A percentile compares a stretch with the other conserved stretches of the same genome.
Conservation (phyloP, 2,888 invertebrate species). For the Scaeva pyrastri region DNA sequence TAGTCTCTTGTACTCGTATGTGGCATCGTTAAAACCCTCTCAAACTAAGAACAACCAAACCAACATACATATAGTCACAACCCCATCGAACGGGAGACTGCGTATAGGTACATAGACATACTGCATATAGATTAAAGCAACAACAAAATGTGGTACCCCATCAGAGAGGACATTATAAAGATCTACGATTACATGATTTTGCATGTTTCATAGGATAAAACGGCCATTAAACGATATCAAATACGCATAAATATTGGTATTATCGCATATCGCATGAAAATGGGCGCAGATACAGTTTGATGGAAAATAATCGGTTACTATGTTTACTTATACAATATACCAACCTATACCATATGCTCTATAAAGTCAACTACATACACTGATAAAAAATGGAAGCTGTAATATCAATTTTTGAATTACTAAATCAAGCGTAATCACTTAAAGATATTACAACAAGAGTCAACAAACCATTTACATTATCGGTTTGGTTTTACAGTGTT, state of each 20-base stretch:
- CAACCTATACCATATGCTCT: background rate
- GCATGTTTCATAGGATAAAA: slow-evolving; percentile 82
- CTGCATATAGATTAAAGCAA: too few relatives aligned
- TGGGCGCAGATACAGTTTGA: slow-evolving; percentile 61
- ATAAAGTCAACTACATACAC: background rate
- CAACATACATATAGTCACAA: slow-evolving; percentile 21
- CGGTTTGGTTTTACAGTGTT: too few relatives aligned
- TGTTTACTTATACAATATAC: background rate
- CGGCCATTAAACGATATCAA: slow-evolving; percentile 82
- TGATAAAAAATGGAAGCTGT: background rate
- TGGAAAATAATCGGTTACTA: slow-evolving; percentile 60
- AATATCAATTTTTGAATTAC: too few relatives aligned
- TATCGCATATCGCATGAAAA: slow-evolving; percentile 74
- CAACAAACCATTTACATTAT: too few relatives aligned
- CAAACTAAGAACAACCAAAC: slow-evolving; percentile 30
- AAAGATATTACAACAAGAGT: too few relatives aligned
- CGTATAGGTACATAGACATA: slow-evolving; percentile 4
- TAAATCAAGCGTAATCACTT: too few relatives aligned
- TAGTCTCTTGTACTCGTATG: slow-evolving; percentile 12
- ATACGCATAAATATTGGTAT: slow-evolving; percentile 82
- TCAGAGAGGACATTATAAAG: slow-evolving; percentile 79
- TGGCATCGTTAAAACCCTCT: slow-evolving; percentile 53
- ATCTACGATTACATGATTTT: slow-evolving; percentile 83
- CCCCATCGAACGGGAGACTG: slow-evolving; percentile 21
- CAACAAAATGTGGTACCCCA: slow-evolving; percentile 19